Conservation (phyloP, 2,113 vertebrate species). For the Podarcis raffonei region DNA sequence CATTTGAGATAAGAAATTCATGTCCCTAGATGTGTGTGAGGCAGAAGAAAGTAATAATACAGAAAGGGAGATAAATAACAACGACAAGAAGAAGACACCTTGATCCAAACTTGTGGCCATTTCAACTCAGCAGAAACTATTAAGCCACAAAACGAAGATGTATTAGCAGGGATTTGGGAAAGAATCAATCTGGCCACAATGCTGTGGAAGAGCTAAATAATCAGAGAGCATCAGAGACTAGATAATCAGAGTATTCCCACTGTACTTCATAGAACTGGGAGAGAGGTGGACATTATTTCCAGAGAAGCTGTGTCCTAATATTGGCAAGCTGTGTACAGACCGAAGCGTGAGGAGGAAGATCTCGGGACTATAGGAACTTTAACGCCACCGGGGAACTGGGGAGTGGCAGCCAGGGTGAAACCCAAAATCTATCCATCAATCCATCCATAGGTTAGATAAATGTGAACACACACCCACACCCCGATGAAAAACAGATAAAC, state of each 20-base stretch:
- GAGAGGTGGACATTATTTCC: neutral
- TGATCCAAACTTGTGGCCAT: neutral
- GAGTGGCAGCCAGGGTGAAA: neutral
- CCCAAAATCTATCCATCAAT: neutral
- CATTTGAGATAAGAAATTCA: too few relatives aligned
- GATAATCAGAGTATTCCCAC: neutral
- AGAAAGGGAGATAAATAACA: neutral
- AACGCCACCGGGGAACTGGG: neutral
- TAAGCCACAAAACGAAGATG: neutral
- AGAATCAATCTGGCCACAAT: neutral
- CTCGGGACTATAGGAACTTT: neutral
- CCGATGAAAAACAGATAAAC: neutral
- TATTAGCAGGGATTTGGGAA: rapidly evolving
- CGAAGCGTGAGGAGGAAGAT: rapidly evolving
- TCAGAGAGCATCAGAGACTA: neutral
- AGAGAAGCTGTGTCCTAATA: neutral
- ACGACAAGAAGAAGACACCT: neutral
- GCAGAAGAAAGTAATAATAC: too few relatives aligned
- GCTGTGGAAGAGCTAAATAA: neutral
- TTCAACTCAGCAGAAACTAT: neutral
- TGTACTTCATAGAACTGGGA: neutral
- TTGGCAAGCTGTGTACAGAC: neutral
- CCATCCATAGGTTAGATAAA: neutral
- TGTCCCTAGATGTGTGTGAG: neutral
- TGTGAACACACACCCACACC: rapidly evolving